phyloP scores from a whole-genome alignment of 2,888 invertebrate species.

The Meloe dianella region DNA sequence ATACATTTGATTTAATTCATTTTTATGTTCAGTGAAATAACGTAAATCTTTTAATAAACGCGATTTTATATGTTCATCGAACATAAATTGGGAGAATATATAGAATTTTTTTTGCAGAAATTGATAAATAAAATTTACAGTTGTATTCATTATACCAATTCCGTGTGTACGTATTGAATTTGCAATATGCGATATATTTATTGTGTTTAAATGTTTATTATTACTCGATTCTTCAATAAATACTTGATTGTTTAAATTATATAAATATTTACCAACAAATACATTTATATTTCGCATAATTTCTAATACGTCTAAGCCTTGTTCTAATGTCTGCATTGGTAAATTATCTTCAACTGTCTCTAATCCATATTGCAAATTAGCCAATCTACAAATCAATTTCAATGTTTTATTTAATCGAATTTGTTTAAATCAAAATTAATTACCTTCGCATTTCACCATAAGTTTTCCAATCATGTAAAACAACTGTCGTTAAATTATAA shows the following conservation, averaged over 20 bases:
- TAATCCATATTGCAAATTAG: slow-evolving; percentile 80
- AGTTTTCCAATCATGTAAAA: slow-evolving; percentile 96
- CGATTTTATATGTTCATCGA: slow-evolving; percentile 97
- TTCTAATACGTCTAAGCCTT: slow-evolving; percentile 95
- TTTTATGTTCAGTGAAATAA: slow-evolving; percentile 78
- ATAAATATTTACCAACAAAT: slow-evolving; percentile 91
- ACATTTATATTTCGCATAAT: slow-evolving; percentile 96
- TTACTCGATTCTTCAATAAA: slow-evolving; percentile 91
- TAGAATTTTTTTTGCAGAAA: slow-evolving; percentile 92
- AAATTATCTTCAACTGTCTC: slow-evolving; percentile 89
- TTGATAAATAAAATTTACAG: slow-evolving; percentile 88
- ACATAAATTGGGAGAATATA: slow-evolving; percentile 95
- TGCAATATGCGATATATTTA: slow-evolving; percentile 93
- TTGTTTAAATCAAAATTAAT: slow-evolving; percentile 13
- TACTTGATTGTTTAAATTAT: slow-evolving; percentile 95
- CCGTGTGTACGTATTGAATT: slow-evolving; percentile 98
- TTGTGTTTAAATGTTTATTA: slow-evolving; percentile 93
- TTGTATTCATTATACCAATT: slow-evolving; percentile 76
- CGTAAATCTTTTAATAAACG: slow-evolving; percentile 87
- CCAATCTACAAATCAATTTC: slow-evolving; percentile 63
- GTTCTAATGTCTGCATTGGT: slow-evolving; percentile 95
- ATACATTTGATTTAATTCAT: slow-evolving; percentile 71
- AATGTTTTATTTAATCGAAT: slow-evolving; percentile 7
- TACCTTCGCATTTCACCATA: slow-evolving; percentile 93
- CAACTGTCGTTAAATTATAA: slow-evolving; percentile 96